A percentile compares a stretch with the other conserved stretches of the same genome.
Evolutionary conservation across 2,888 invertebrate genomes (phyloP).

Genomic region (Tetrapedia diversipes): DNA sequence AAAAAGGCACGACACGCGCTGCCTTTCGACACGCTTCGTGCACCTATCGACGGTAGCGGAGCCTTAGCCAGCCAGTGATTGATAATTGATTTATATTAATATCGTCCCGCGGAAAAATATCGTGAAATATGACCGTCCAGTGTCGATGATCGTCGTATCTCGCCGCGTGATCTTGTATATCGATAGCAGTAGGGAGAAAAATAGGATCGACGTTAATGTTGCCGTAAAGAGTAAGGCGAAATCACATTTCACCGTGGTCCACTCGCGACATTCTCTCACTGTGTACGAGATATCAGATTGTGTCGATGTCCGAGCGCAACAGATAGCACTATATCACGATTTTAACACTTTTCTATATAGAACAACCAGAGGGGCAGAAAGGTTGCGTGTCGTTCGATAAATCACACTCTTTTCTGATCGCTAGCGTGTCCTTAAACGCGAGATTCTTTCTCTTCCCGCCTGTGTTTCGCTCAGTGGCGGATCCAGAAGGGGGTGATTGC

Average conservation of each 20-base stretch:
- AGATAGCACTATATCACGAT: conserved; percentile 51
- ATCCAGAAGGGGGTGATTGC: too few relatives aligned
- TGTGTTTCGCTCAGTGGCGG: too few relatives aligned
- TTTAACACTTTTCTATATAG: conserved; percentile 50
- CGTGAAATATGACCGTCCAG: conserved; percentile 6
- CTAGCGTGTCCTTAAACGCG: conserved; percentile 44
- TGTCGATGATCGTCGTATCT: conserved; percentile 25
- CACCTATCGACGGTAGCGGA: conserved; percentile 13
- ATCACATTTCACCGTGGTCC: conserved; percentile 46
- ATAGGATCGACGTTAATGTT: conserved; percentile 32
- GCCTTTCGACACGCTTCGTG: conserved; percentile 4
- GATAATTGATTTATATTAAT: conserved; percentile 33
- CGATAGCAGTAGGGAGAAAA: background rate
- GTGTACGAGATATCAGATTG: conserved; percentile 38
- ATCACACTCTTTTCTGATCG: conserved; percentile 47
- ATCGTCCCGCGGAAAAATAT: background rate
- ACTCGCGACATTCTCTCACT: conserved; percentile 32
- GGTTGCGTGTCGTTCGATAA: conserved; percentile 39
- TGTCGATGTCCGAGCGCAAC: conserved; percentile 14
- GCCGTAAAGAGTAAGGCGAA: conserved; percentile 7
- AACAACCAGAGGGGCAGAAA: conserved; percentile 45
- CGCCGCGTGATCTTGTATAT: conserved; percentile 23
- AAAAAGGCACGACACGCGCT: background rate
- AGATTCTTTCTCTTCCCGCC: background rate
- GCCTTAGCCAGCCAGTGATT: conserved; percentile 4